phyloP scores from a whole-genome alignment of 2,888 invertebrate species.

The Drosophila paucipuncta region DNA sequence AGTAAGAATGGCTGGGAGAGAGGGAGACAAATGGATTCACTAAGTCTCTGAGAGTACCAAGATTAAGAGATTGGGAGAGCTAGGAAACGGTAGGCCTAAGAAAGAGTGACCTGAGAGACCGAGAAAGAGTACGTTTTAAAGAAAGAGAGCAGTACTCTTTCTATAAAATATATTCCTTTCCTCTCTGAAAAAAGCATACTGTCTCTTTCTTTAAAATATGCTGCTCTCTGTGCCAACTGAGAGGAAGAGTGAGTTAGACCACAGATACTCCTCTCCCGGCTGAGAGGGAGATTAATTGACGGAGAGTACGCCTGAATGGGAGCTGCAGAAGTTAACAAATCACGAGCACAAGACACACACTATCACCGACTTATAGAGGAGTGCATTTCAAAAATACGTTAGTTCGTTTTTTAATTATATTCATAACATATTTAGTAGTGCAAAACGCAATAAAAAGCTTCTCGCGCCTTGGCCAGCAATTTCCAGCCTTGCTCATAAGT shows the following conservation, averaged over 20 bases:
- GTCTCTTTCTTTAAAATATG: too few relatives aligned
- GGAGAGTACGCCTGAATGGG: background rate
- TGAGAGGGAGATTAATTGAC: background rate
- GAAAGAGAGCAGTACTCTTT: background rate
- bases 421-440: background rate
- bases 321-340: background rate
- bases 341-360: background rate
- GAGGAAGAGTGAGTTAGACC: background rate
- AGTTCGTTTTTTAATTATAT: background rate
- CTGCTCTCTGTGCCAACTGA: too few relatives aligned
- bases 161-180: background rate
- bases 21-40: background rate
- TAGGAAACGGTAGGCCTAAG: background rate
- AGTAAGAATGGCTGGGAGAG: background rate
- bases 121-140: background rate
- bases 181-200: too few relatives aligned
- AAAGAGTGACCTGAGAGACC: too few relatives aligned
- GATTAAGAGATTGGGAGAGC: background rate
- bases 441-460: background rate
- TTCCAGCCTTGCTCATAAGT: conserved; percentile 31
- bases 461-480: conserved; percentile 29
- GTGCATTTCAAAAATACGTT: background rate
- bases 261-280: background rate
- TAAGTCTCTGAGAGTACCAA: background rate
- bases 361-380: background rate